Evolutionary conservation across 2,888 invertebrate species (phyloP), one percentile per base, ranked within the genome.

Genomic region (Torymus aiolomorphi): DNA sequence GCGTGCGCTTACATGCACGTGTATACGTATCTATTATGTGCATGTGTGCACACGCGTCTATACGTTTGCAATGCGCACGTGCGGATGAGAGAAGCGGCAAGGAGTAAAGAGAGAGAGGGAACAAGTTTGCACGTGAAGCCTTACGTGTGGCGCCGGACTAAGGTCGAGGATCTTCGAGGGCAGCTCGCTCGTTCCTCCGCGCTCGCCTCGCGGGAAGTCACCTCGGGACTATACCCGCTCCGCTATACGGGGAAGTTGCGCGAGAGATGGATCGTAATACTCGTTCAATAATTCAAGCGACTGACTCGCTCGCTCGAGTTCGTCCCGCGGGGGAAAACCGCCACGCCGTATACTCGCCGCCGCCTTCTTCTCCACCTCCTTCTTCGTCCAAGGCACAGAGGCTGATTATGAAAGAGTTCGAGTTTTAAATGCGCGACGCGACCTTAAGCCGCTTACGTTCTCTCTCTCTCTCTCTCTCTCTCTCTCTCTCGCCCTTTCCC

Each of bases 361-460:
- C 31, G 31, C 13, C 65, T 73, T 1, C 20, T 51, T 56, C 51
- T 2, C 8, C 8, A 31, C 16, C 2, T 4, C 65, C n/a, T 67
- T 24, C 56, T 10, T n/a, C 67, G 20, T 24, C 56, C 65, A 3
- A 8, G 31, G 31, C 70, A 61, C 52, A 59, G 31, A 63, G 71
- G 51, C 75, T 72, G 82, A 83, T 84, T 83, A 82, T 57, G 73
- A 78, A 73, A 75, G 81, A 82, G 81, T 79, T 82, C 72, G 81
- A 80, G 81, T 83, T 84, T 84, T 84, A 83, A 80, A 71, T 49
- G 73, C 71, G 82, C 31, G 71, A 69, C 57, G 82, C 78, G 74
- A 70, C 81, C 80, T 78, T 83, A 84, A 84, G 84, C 84, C 71
- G 84, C 80, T 81, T 78, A 75, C 51, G n/a, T 14, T 5, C 12